Percentiles rank a stretch among this genome's conserved stretches.
These are phyloP conservation scores for Cosmorhoe ocellata DNA, from an alignment of 2,888 invertebrate genomes.

Conservation along the genomic window DNA sequence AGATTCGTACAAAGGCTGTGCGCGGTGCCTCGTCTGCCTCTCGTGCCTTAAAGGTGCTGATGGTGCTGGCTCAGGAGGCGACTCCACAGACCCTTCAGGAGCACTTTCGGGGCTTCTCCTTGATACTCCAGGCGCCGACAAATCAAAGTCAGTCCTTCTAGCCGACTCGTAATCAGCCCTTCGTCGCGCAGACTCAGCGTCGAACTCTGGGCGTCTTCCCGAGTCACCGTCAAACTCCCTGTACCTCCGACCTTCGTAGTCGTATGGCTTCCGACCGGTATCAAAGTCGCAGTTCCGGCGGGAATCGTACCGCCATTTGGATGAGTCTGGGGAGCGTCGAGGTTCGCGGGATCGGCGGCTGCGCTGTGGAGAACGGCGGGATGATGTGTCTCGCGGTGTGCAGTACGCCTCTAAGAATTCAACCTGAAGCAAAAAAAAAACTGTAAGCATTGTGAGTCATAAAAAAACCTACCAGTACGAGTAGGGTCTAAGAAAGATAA, in stretches of 20 bases:
- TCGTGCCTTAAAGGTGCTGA: conserved; percentile 72
- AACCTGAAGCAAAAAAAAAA: conserved; percentile 80
- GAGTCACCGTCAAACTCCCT: conserved; percentile 71
- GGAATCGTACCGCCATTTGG: conserved; percentile 75
- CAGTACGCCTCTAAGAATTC: conserved; percentile 89
- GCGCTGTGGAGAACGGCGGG: conserved; percentile 70
- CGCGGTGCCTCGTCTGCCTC: conserved; percentile 63
- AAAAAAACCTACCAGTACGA: no score
- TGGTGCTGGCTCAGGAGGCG: conserved; percentile 78
- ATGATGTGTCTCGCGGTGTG: conserved; percentile 86
- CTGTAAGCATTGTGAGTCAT: conserved; percentile 6
- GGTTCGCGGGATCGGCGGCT: conserved; percentile 71
- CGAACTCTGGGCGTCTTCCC: conserved; percentile 66
- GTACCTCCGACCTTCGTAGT: conserved; percentile 64
- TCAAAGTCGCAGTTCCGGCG: conserved; percentile 74
- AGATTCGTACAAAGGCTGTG: conserved; percentile 78
- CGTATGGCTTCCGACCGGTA: conserved; percentile 68
- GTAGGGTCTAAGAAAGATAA: no score
- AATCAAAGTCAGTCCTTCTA: conserved; percentile 73
- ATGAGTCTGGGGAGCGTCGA: conserved; percentile 70
- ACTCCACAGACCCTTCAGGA: conserved; percentile 72
- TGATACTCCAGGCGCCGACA: conserved; percentile 70
- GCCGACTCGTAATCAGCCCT: conserved; percentile 78
- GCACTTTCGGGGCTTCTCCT: conserved; percentile 75
- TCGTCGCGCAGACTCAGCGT: conserved; percentile 70